Percentiles rank a stretch among this genome's conserved stretches.
These are phyloP conservation scores for Spilosoma lubricipeda DNA, from an alignment of 2,888 invertebrate genomes.

Conservation along the genomic window DNA sequence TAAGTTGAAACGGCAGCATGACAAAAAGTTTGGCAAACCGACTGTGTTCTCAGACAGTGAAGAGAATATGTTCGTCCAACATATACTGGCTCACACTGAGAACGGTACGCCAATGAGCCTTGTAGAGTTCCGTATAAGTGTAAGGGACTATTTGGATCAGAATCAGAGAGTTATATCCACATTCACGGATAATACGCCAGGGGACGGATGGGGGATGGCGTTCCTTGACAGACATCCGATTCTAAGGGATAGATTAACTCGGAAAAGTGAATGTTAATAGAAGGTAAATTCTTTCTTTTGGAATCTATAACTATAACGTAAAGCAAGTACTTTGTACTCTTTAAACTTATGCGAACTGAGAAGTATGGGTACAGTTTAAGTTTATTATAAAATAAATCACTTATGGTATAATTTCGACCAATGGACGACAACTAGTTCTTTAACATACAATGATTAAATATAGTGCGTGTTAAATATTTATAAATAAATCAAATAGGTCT, in stretches of 20 bases:
- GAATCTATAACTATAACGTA: no score
- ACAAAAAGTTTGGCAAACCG: slow-evolving; percentile 4
- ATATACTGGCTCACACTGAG: neutral
- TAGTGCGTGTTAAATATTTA: neutral
- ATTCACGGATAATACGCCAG: slow-evolving; percentile 1
- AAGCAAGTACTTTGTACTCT: no score
- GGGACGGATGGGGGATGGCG: neutral
- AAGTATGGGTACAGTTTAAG: no score
- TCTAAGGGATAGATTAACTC: neutral
- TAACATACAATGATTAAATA: no score
- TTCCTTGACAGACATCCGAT: neutral
- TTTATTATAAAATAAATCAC: no score
- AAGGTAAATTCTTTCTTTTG: neutral
- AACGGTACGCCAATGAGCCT: neutral
- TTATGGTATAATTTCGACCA: no score
- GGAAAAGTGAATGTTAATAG: neutral
- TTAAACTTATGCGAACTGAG: no score
- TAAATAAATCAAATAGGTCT: neutral
- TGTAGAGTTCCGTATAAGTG: neutral
- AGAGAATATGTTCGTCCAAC: slow-evolving; percentile 7
- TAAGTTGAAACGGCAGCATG: neutral
- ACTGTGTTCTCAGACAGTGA: neutral
- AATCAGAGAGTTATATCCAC: neutral
- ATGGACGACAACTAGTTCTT: no score
- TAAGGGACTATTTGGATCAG: slow-evolving; percentile 4